phyloP scores from a whole-genome alignment of 2,888 invertebrate genomes.

The Asteroscopus sphinx region DNA sequence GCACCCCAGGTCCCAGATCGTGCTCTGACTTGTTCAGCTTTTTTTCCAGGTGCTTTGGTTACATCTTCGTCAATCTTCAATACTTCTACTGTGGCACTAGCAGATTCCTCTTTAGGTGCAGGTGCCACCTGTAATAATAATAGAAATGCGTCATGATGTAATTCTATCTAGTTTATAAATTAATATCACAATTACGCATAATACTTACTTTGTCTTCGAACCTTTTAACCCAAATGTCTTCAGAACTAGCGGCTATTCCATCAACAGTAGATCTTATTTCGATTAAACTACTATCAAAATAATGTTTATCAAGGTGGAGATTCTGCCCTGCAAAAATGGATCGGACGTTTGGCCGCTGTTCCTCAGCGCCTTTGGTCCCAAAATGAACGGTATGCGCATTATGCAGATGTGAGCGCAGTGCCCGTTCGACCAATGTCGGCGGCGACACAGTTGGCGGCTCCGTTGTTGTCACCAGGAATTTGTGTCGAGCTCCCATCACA shows the following conservation, averaged over 20 bases:
- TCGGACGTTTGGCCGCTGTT: slow-evolving; percentile 90
- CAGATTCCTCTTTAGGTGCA: slow-evolving; percentile 50
- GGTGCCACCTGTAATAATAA: slow-evolving; percentile 57
- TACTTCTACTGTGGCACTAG: slow-evolving; percentile 29
- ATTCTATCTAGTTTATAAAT: neutral
- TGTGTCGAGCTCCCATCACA: slow-evolving; percentile 82
- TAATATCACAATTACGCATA: neutral
- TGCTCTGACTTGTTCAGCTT: slow-evolving; percentile 75
- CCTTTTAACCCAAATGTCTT: slow-evolving; percentile 93
- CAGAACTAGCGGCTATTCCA: slow-evolving; percentile 90
- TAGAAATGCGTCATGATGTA: neutral
- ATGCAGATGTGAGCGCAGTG: slow-evolving; percentile 84
- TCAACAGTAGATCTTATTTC: slow-evolving; percentile 94
- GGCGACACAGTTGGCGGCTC: slow-evolving; percentile 72
- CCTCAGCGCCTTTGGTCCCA: slow-evolving; percentile 90
- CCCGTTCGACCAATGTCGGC: slow-evolving; percentile 84
- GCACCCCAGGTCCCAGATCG: slow-evolving; percentile 92
- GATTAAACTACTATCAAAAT: slow-evolving; percentile 95
- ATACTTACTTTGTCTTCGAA: slow-evolving; percentile 89
- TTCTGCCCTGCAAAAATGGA: slow-evolving; percentile 89
- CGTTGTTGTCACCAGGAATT: slow-evolving; percentile 82
- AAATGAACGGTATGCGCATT: slow-evolving; percentile 92
- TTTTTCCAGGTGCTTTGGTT: slow-evolving; percentile 40
- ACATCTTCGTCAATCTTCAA: slow-evolving; percentile 40
- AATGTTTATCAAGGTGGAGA: slow-evolving; percentile 93